These are phyloP conservation scores for Gymnobelideus leadbeateri DNA, from an alignment of 2,113 vertebrate species.

Conservation along the genomic window DNA sequence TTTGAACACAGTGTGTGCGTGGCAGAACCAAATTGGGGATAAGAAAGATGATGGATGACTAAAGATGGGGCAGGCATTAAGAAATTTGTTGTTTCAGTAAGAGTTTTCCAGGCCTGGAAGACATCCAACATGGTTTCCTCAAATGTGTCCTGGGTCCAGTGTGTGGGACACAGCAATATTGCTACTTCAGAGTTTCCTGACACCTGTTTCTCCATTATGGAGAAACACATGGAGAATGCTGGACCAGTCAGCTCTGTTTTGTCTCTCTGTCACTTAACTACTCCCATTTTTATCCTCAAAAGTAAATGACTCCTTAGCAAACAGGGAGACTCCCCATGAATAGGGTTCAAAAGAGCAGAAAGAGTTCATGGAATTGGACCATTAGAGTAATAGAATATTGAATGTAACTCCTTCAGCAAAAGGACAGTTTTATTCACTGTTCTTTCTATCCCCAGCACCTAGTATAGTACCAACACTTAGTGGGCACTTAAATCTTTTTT, in stretches of 20 bases:
- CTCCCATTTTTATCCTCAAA: slow-evolving; percentile 58
- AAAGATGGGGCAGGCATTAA: slow-evolving; percentile 1
- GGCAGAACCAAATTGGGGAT: not conserved
- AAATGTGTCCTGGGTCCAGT: slow-evolving; percentile 18
- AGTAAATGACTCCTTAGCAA: slow-evolving; percentile 47
- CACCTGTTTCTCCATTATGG: slow-evolving; percentile 56
- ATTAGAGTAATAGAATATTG: not conserved
- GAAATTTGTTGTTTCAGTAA: slow-evolving; percentile 46
- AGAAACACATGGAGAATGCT: slow-evolving; percentile 51
- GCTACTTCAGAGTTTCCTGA: slow-evolving; percentile 60
- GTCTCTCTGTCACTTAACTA: slow-evolving; percentile 65
- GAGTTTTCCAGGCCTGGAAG: slow-evolving; percentile 63
- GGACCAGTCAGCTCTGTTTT: slow-evolving; percentile 53
- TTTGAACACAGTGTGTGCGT: not conserved
- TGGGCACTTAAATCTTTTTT: slow-evolving; percentile 20
- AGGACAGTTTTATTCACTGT: not conserved
- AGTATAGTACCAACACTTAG: not conserved
- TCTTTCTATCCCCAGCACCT: slow-evolving; percentile 10
- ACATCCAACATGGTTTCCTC: slow-evolving; percentile 43
- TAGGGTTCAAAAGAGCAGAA: slow-evolving; percentile 6
- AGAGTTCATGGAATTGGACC: slow-evolving; percentile 28
- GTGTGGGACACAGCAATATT: not conserved
- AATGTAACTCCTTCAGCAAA: not conserved
- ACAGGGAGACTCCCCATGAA: slow-evolving; percentile 46
- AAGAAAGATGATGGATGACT: not conserved